Evolutionary conservation across 2,888 invertebrate species (phyloP), one percentile per base, ranked within the genome.

Genomic region (Endomychus coccineus): DNA sequence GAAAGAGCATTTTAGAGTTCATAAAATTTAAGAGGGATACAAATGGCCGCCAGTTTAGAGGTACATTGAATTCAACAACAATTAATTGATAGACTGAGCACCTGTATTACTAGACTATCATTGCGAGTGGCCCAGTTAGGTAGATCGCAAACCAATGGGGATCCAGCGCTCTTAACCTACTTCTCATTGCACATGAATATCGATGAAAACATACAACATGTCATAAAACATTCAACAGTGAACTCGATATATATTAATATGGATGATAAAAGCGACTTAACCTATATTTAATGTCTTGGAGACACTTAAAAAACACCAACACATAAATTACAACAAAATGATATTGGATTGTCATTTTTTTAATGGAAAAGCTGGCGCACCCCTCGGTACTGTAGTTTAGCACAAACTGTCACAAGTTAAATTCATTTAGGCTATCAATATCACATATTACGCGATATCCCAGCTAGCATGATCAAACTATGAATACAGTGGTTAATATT

Each of bases 1-100:
- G n/a, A n/a, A n/a, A n/a, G n/a, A n/a, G n/a, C n/a, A n/a, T n/a
- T n/a, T n/a, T n/a, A n/a, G n/a, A n/a, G n/a, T n/a, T n/a, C n/a
- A n/a, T n/a, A n/a, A n/a, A n/a, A n/a, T n/a, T n/a, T n/a, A n/a
- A n/a, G n/a, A n/a, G n/a, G n/a, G n/a, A n/a, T n/a, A n/a, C 46
- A 52, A 54, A 56, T 51, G 50, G 36, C 59, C 55, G 56, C 56
- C 60, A 59, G 55, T 58, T 56, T 51, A 44, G 47, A 56, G 58
- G 56, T 59, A 59, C 61, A 60, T 57, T 53, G 52, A 59, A 57
- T 45, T 46, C 47, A 63, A 62, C 56, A 60, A 62, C 59, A 58
- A 55, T 58, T 58, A 61, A 61, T 57, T 60, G 58, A 62, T 57
- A 62, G 61, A 59, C 58, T 62, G 61, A 62, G 62, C 60, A 63